Conservation (phyloP, 2,888 invertebrate genomes). For the Lypha dubia region DNA sequence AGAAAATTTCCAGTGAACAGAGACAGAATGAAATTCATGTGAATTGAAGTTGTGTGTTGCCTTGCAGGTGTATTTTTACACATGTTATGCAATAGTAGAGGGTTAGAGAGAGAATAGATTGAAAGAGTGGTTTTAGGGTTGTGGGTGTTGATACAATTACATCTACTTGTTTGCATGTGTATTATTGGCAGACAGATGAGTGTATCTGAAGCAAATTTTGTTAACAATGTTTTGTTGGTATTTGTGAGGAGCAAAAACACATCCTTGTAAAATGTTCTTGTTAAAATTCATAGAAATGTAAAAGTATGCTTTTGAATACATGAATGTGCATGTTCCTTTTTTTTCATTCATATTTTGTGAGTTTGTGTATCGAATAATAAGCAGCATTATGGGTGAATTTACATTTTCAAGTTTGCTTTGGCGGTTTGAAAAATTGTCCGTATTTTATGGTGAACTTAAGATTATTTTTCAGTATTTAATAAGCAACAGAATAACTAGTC, state of each 20-base stretch:
- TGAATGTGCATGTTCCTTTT: conserved; percentile 8
- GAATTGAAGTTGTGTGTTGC: conserved; percentile 1
- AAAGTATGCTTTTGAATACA: not conserved
- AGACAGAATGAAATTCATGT: not conserved
- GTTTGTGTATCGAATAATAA: conserved; percentile 15
- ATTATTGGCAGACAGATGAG: not conserved
- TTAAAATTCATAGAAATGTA: conserved; percentile 29
- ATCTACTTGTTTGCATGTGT: not conserved
- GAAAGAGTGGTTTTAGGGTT: not conserved
- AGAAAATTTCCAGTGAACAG: conserved; percentile 5
- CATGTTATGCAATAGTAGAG: conserved; percentile 5
- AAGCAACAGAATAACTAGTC: not conserved
- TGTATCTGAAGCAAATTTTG: conserved; percentile 9
- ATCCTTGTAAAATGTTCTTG: conserved; percentile 44
- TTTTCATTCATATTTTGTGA: not conserved
- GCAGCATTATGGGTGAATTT: conserved; percentile 21
- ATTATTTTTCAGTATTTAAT: not conserved
- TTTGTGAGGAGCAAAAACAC: conserved; percentile 44
- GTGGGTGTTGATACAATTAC: not conserved
- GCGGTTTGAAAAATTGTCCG: conserved; percentile 53
- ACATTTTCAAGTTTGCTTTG: conserved; percentile 36
- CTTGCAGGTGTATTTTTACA: conserved; percentile 2
- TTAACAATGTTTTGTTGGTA: conserved; percentile 33
- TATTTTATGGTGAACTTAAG: conserved; percentile 28
- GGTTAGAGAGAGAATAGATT: not conserved